Conservation (phyloP, 2,888 invertebrate genomes). For the Mycalesis mineus region DNA sequence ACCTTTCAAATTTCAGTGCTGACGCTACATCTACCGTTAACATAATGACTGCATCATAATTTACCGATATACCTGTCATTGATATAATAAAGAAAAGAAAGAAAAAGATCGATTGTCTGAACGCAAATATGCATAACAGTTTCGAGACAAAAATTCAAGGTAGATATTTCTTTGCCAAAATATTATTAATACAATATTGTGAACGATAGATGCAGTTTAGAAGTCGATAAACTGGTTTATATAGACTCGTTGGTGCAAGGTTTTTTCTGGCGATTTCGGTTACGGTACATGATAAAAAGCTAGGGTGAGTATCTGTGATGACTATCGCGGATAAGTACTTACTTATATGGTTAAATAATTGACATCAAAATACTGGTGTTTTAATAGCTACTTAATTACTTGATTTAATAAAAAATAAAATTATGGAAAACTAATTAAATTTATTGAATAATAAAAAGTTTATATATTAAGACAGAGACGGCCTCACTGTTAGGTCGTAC, state of each 20-base stretch:
- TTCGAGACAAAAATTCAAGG: constrained; percentile 4
- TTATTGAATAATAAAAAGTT: too few species aligned
- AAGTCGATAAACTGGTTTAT: constrained; percentile 19
- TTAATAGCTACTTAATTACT: too few species aligned
- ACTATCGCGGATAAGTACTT: not conserved
- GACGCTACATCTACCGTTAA: not conserved
- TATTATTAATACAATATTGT: constrained; percentile 18
- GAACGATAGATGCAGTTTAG: constrained; percentile 23
- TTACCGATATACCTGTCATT: constrained; percentile 3
- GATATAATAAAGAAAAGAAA: not conserved
- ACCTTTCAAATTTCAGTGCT: not conserved
- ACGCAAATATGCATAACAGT: constrained; percentile 7
- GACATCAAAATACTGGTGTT: too few species aligned
- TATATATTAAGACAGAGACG: too few species aligned
- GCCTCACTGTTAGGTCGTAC: too few species aligned
- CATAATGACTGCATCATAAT: constrained; percentile 3
- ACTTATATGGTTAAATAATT: too few species aligned
- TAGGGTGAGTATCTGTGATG: not conserved
- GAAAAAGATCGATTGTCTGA: constrained; percentile 4
- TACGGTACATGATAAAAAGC: not conserved
- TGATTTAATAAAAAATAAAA: too few species aligned
- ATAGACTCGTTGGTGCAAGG: constrained; percentile 14
- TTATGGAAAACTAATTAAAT: too few species aligned
- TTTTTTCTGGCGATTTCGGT: constrained; percentile 18
- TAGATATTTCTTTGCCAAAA: constrained; percentile 10